These are phyloP conservation scores for Epizoanthus illoricatus DNA, from an alignment of 92 coral and sea anemone genomes.

Conservation along the genomic window DNA sequence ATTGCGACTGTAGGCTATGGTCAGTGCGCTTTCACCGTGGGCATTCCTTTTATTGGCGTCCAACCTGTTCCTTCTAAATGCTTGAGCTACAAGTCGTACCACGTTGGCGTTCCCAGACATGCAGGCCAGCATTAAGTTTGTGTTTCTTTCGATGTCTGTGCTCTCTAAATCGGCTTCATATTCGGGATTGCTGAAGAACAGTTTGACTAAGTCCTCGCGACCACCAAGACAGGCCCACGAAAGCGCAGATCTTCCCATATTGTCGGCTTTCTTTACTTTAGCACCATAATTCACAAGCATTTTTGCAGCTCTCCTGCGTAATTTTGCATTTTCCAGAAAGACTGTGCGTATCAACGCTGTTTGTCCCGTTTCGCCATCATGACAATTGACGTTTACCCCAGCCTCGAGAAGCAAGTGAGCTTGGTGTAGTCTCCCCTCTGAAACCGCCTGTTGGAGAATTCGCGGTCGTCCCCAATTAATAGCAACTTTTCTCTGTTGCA, in stretches of 20 bases:
- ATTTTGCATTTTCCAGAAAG: constrained; percentile 73
- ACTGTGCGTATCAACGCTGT: constrained; percentile 84
- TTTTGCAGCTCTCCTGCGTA: constrained; percentile 69
- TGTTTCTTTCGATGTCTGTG: constrained; percentile 76
- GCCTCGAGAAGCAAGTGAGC: constrained; percentile 83
- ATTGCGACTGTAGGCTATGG: constrained; percentile 54
- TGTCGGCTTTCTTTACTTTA: constrained; percentile 66
- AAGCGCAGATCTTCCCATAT: constrained; percentile 69
- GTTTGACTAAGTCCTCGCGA: constrained; percentile 72
- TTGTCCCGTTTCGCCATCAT: constrained; percentile 74
- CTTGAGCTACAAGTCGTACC: constrained; percentile 65
- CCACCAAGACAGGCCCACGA: constrained; percentile 89
- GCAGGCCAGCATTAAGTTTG: constrained; percentile 86
- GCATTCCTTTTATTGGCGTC: constrained; percentile 74
- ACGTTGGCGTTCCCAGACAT: constrained; percentile 88
- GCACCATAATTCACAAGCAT: constrained; percentile 83
- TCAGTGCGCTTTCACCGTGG: constrained; percentile 72
- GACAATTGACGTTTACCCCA: constrained; percentile 86
- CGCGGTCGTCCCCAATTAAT: constrained; percentile 59
- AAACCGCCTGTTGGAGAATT: constrained; percentile 88
- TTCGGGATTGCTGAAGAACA: constrained; percentile 70
- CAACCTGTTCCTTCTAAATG: constrained; percentile 67
- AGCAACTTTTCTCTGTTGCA: neutral
- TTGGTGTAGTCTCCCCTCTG: constrained; percentile 80
- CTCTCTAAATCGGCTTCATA: constrained; percentile 70